Evolutionary conservation across 2,888 invertebrate genomes (phyloP), one percentile per base, ranked within the genome.

Genomic region (Pocota personata): DNA sequence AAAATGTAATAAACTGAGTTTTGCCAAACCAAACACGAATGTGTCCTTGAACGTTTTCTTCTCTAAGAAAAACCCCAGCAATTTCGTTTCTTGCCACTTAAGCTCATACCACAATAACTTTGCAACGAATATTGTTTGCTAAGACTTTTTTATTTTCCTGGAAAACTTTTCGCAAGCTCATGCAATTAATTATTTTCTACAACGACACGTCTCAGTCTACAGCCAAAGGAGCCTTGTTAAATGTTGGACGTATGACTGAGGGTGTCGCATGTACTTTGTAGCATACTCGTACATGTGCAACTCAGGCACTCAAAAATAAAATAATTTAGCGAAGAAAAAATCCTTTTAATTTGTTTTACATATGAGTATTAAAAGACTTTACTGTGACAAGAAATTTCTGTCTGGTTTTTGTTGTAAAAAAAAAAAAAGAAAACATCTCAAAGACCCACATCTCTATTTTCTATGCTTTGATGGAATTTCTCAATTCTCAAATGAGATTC

Each of bases 151-250:
- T 58, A 57, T 66, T 66, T 66, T 27, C 37, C 24, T 48, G 32
- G 48, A 58, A 66, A 76, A 37, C 35, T 35, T 48, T 58, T 58
- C n/a, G 24, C 16, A n/a, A 43, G 64, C 14, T 19, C 52, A 58
- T 67, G 37, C 30, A 66, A 76, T 76, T 76, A 57, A 66, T 67
- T 76, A 46, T 48, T 48, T 57, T 10, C n/a, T 50, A 24, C 35
- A 64, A 58, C 55, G 16, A 40, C 7, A n/a, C 6, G 10, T 5
- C 7, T 12, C 1, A 14, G 6, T 40, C 27, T 27, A 1, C 16
- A 37, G 40, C 32, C 37, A 12, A n/a, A 50, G 30, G 14, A 73
- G 64, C 64, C 43, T 52, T 37, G 27, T 62, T 40, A n/a, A 50
- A 50, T 27, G 48, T 10, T 7, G 50, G 16, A 50, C 7, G 21